Evolutionary conservation across 2,113 vertebrate genomes (phyloP).

Genomic region (Neolamprologus cancellatus): DNA sequence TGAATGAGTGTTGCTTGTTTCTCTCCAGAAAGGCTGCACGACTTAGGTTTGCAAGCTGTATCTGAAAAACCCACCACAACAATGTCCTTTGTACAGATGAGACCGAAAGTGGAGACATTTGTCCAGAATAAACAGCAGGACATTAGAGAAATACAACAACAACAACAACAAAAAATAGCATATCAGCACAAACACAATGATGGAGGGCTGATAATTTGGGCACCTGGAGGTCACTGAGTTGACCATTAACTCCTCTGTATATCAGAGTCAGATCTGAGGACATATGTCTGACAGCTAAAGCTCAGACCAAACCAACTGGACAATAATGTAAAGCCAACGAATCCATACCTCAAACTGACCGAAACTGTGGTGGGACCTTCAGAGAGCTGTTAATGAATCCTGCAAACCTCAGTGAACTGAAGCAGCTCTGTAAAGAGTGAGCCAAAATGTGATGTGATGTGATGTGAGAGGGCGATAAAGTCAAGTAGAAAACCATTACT

Average conservation of each 20-base stretch:
- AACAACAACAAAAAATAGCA: background rate
- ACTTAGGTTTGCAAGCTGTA: background rate
- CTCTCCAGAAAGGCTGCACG: background rate
- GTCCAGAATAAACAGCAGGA: background rate
- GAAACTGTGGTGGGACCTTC: background rate
- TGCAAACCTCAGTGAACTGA: background rate
- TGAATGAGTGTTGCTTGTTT: background rate
- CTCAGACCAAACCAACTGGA: background rate
- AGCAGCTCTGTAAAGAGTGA: background rate
- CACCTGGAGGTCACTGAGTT: background rate
- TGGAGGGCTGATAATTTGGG: background rate
- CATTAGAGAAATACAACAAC: background rate
- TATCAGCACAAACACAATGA: background rate
- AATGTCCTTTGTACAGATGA: background rate
- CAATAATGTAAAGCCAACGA: background rate
- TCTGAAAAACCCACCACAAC: background rate
- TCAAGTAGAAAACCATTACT: background rate
- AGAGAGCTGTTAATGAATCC: background rate
- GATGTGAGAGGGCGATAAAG: background rate
- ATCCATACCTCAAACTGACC: background rate
- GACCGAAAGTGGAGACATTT: rapidly evolving
- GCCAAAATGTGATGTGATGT: background rate
- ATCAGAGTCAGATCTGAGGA: background rate
- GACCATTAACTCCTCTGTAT: background rate
- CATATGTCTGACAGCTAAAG: background rate